These are phyloP conservation scores for Mystacides longicornis DNA, from an alignment of 2,888 invertebrate species.

Conservation along the genomic window DNA sequence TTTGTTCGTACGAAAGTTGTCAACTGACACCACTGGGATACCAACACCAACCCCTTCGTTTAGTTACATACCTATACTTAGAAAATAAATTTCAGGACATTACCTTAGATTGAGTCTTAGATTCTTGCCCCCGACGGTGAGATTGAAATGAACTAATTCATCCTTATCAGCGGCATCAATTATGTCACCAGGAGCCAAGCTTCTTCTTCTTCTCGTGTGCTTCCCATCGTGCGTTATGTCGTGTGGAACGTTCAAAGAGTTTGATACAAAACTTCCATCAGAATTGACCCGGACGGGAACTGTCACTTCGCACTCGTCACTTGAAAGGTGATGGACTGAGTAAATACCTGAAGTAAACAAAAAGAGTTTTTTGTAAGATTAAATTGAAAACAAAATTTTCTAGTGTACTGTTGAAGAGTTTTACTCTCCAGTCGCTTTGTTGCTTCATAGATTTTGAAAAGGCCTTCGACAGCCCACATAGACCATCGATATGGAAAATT, in stretches of 20 bases:
- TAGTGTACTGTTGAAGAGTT: no score
- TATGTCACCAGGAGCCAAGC: slow-evolving; percentile 33
- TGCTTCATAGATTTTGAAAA: no score
- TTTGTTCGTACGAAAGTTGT: no score
- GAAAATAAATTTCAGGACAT: slow-evolving; percentile 24
- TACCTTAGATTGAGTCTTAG: slow-evolving; percentile 45
- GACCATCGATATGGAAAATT: no score
- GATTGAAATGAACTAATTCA: slow-evolving; percentile 38
- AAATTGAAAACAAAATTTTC: no score
- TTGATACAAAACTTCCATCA: slow-evolving; percentile 51
- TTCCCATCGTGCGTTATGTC: slow-evolving; percentile 39
- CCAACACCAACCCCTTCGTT: not conserved
- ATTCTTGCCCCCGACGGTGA: slow-evolving; percentile 41
- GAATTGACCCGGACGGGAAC: slow-evolving; percentile 54
- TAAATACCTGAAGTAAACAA: slow-evolving; percentile 38
- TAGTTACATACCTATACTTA: not conserved
- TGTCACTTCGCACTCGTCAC: slow-evolving; percentile 50
- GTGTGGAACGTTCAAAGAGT: slow-evolving; percentile 49
- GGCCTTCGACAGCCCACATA: no score
- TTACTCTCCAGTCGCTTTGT: no score
- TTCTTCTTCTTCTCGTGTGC: slow-evolving; percentile 42
- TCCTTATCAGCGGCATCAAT: slow-evolving; percentile 9
- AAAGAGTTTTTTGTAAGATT: no score
- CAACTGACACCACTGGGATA: no score
- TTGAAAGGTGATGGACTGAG: slow-evolving; percentile 43